These are phyloP conservation scores for Tetraodon nigroviridis DNA, from an alignment of 2,113 vertebrate genomes.

Conservation along the genomic window DNA sequence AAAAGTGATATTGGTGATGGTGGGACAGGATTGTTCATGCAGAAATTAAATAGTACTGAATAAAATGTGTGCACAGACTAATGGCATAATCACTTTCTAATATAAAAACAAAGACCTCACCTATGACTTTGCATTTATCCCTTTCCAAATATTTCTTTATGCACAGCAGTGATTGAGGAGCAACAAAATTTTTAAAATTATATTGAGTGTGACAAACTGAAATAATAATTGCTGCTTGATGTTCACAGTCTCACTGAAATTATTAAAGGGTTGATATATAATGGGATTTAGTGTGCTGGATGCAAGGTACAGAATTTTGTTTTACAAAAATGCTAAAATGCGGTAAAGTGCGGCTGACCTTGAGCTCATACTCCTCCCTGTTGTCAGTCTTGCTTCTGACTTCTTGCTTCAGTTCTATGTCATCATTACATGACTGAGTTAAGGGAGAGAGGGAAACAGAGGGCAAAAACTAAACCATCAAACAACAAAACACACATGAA, in stretches of 20 bases:
- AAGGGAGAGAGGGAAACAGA: conserved; percentile 80
- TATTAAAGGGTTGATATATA: conserved; percentile 21
- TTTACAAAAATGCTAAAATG: background rate
- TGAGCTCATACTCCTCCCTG: conserved; percentile 92
- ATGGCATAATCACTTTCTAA: too few relatives aligned
- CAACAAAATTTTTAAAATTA: too few relatives aligned
- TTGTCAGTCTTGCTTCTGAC: conserved; percentile 88
- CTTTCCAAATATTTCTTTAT: too few relatives aligned
- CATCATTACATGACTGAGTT: conserved; percentile 91
- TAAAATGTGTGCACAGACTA: too few relatives aligned
- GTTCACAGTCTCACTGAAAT: conserved; percentile 7
- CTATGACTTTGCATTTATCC: too few relatives aligned
- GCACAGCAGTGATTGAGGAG: too few relatives aligned
- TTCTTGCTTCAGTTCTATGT: conserved; percentile 93
- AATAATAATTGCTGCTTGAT: too few relatives aligned
- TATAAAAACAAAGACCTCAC: too few relatives aligned
- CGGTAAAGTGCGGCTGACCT: conserved; percentile 70
- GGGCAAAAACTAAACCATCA: conserved; percentile 81
- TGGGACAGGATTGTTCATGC: too few relatives aligned
- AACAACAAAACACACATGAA: conserved; percentile 75
- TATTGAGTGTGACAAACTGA: too few relatives aligned
- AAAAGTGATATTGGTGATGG: too few relatives aligned
- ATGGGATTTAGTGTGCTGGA: conserved; percentile 6
- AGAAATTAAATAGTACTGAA: too few relatives aligned
- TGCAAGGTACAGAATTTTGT: conserved; percentile 10